A percentile compares a stretch with the other conserved stretches of the same genome.
Conservation (phyloP, 2,113 vertebrate genomes). For the Otolemur garnettii region DNA sequence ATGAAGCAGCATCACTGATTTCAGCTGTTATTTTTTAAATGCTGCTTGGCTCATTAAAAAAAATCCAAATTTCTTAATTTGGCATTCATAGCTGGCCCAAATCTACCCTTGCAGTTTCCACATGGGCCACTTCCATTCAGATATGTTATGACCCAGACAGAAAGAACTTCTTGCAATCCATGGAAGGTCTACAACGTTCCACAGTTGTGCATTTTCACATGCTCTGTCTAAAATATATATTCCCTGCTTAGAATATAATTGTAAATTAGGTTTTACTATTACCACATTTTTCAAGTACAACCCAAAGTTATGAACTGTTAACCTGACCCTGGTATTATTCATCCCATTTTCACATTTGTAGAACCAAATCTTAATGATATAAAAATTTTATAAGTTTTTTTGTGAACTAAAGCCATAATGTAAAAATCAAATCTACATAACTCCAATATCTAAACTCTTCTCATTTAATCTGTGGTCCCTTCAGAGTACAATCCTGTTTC, state of each 20-base stretch:
- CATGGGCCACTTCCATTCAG: neutral
- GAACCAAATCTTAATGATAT: neutral
- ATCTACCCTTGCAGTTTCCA: neutral
- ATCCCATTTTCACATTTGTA: neutral
- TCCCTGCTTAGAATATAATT: neutral
- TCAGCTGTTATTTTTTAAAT: neutral
- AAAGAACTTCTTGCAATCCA: neutral
- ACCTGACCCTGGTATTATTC: neutral
- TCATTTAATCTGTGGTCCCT: neutral
- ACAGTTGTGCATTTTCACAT: neutral
- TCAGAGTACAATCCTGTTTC: neutral
- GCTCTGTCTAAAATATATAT: neutral
- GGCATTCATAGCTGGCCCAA: neutral
- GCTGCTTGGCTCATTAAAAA: neutral
- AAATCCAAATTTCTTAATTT: neutral
- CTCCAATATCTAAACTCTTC: neutral
- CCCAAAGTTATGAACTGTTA: constrained; percentile 36
- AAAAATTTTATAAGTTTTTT: constrained; percentile 21
- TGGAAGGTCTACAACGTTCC: neutral
- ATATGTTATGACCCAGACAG: neutral
- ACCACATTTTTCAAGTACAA: constrained; percentile 14
- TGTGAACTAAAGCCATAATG: constrained; percentile 8
- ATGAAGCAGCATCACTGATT: neutral
- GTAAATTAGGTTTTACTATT: neutral
- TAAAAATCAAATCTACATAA: neutral